A percentile compares a stretch with the other conserved stretches of the same genome.
phyloP scores from a whole-genome alignment of 2,113 vertebrate genomes.

The Nesospiza acunhae region DNA sequence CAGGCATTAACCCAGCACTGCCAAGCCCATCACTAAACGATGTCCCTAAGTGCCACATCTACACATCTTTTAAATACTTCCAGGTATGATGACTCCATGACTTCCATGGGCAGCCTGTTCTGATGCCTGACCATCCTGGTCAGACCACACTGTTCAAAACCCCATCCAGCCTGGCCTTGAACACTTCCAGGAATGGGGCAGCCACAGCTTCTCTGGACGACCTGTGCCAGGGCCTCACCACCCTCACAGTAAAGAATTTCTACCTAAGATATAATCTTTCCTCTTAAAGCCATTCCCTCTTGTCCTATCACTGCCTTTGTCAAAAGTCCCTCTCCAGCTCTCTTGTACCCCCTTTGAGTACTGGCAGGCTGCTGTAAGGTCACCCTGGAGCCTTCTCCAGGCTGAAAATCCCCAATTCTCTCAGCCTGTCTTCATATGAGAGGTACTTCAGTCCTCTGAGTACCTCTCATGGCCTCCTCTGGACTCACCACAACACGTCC shows the following conservation, averaged over 20 bases:
- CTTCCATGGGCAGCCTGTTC: neutral
- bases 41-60: neutral
- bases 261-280: neutral
- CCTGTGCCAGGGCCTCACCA: neutral
- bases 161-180: neutral
- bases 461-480: neutral
- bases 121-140: neutral
- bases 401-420: neutral
- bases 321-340: neutral
- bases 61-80: neutral
- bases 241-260: neutral
- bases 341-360: neutral
- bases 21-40: neutral
- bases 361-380: neutral
- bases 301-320: neutral
- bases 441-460: neutral
- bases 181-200: neutral
- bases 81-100: neutral
- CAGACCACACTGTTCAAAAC: neutral
- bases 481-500: neutral
- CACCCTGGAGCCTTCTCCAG: neutral
- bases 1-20: neutral
- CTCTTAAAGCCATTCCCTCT: neutral
- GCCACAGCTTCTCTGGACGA: neutral
- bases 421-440: neutral